phyloP scores from a whole-genome alignment of 2,113 vertebrate species.

The Nycticorax nycticorax region DNA sequence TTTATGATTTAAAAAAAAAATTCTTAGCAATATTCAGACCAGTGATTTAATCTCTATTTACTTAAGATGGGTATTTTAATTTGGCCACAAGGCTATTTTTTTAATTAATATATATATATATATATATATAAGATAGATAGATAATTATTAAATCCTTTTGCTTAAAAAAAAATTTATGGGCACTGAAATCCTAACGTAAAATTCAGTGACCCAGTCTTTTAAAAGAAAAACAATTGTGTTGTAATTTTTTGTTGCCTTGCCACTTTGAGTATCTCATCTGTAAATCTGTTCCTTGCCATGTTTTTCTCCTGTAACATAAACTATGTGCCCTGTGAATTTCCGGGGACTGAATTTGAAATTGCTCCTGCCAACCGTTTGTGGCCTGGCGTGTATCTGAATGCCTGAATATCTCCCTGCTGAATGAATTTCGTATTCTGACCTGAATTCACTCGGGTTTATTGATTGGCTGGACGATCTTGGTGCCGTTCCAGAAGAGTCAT shows the following conservation, averaged over 20 bases:
- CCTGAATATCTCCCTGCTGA: conserved; percentile 90
- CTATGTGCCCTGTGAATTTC: conserved; percentile 94
- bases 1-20: neutral
- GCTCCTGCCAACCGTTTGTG: conserved; percentile 88
- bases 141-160: conserved; percentile 21
- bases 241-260: neutral
- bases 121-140: neutral
- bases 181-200: conserved; percentile 56
- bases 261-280: conserved; percentile 73
- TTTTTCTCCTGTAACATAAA: conserved; percentile 99
- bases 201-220: conserved; percentile 39
- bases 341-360: conserved; percentile 97
- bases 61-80: conserved; percentile 14
- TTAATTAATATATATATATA: too few species aligned
- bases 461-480: conserved; percentile 79
- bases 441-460: conserved; percentile 84
- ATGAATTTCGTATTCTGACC: conserved; percentile 91
- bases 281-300: conserved; percentile 99
- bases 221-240: conserved; percentile 69
- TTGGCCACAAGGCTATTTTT: conserved; percentile 20
- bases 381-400: conserved; percentile 88
- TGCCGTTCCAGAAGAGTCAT: conserved; percentile 90
- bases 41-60: neutral
- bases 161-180: neutral
- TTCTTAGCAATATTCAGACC: neutral